Conservation (phyloP, 1,140 invertebrate genomes). For the Meloidogyne exigua region DNA sequence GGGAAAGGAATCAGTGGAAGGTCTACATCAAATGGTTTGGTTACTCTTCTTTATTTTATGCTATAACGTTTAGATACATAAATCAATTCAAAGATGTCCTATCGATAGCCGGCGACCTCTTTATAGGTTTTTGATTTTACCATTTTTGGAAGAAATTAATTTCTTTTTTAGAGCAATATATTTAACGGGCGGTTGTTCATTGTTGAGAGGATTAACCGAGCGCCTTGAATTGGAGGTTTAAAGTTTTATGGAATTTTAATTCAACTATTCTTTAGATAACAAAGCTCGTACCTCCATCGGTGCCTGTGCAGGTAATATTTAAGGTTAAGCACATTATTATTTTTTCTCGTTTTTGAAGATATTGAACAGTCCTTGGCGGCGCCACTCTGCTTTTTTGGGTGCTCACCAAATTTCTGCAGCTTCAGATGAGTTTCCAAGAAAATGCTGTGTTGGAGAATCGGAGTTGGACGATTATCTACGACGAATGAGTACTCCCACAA, state of each 20-base stretch:
- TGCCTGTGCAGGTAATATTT: constrained; percentile 69
- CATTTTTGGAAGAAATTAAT: neutral
- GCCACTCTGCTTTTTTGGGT: constrained; percentile 70
- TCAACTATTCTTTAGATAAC: neutral
- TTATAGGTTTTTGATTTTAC: constrained; percentile 39
- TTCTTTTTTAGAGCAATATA: constrained; percentile 66
- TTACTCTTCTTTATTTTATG: neutral
- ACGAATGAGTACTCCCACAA: constrained; percentile 20
- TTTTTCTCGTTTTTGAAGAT: constrained; percentile 32
- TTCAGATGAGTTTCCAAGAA: constrained; percentile 66
- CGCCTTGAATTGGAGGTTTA: constrained; percentile 67
- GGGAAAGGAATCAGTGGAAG: constrained; percentile 69
- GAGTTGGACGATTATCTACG: constrained; percentile 46
- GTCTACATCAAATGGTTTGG: constrained; percentile 69
- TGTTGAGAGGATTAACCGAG: constrained; percentile 71
- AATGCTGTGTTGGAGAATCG: constrained; percentile 63
- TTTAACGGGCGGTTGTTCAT: constrained; percentile 69
- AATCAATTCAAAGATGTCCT: constrained; percentile 67
- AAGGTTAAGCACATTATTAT: neutral
- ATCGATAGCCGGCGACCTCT: constrained; percentile 58
- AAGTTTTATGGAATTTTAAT: constrained; percentile 63
- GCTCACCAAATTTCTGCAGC: constrained; percentile 68
- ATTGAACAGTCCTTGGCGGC: constrained; percentile 49
- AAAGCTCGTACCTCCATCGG: constrained; percentile 66
- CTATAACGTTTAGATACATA: constrained; percentile 51